Conservation (phyloP, 2,113 vertebrate genomes). For the Festucalex cinctus region DNA sequence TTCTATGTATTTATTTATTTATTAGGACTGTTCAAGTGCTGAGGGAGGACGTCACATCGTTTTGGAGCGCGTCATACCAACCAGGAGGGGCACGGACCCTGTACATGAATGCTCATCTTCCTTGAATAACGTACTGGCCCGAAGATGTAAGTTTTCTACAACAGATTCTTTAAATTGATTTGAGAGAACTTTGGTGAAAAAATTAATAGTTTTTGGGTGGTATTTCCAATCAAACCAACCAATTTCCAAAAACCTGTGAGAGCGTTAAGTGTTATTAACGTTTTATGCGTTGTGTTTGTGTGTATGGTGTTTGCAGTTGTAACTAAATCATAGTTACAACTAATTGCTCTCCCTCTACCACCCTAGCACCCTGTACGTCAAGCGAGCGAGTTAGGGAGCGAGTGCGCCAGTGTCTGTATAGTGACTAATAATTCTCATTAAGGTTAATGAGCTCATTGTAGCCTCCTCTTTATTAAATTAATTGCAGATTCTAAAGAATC, state of each 20-base stretch:
- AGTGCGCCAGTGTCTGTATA: slow-evolving; percentile 63
- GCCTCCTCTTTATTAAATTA: slow-evolving; percentile 92
- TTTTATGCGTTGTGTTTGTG: background rate
- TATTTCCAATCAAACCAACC: background rate
- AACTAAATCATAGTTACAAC: slow-evolving; percentile 14
- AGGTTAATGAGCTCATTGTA: slow-evolving; percentile 86
- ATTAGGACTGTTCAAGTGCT: background rate
- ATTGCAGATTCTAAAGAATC: slow-evolving; percentile 86
- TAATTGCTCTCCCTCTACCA: slow-evolving; percentile 5
- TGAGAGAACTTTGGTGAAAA: background rate
- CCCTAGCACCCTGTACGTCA: background rate
- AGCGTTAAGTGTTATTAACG: background rate
- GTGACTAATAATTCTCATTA: slow-evolving; percentile 87
- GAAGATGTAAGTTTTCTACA: background rate
- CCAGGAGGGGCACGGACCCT: background rate
- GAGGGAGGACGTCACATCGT: background rate
- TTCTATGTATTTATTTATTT: too few species aligned
- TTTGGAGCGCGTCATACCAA: background rate
- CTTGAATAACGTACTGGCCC: background rate
- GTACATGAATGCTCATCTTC: background rate
- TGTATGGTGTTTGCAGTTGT: slow-evolving; percentile 1
- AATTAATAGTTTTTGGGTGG: background rate
- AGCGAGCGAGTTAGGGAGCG: slow-evolving; percentile 52
- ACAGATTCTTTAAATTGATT: background rate
- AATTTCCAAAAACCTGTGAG: background rate